Percentiles rank a stretch among this genome's conserved stretches.
Evolutionary conservation across 2,113 vertebrate species (phyloP).

Genomic region (Pycnonotus jocosus): DNA sequence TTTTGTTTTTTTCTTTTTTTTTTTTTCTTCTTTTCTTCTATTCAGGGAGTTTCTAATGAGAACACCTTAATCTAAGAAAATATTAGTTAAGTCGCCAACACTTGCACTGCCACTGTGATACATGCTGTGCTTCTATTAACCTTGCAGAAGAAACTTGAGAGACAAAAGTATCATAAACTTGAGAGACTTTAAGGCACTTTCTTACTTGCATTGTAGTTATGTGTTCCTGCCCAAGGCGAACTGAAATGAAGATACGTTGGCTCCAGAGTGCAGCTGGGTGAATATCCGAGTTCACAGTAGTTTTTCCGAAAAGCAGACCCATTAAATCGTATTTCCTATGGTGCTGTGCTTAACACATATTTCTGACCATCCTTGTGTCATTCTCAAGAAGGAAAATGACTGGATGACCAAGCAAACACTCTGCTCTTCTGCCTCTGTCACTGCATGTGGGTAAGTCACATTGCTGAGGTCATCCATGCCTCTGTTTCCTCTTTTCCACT

Average conservation of each 20-base stretch:
- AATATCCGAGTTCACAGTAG: background rate
- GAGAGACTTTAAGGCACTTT: background rate
- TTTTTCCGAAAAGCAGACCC: background rate
- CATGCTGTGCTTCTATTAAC: background rate
- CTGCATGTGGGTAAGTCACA: background rate
- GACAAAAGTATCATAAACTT: background rate
- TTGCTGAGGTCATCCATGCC: background rate
- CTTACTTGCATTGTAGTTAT: background rate
- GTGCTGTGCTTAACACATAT: fast-evolving
- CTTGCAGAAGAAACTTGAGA: background rate
- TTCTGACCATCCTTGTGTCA: background rate
- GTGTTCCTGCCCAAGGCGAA: background rate
- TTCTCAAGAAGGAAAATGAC: background rate
- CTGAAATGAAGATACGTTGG: background rate
- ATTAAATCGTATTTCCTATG: background rate
- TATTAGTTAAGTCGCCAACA: background rate
- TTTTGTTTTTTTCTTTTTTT: background rate
- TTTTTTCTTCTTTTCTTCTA: no score
- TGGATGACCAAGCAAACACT: background rate
- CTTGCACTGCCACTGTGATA: background rate
- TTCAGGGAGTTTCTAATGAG: background rate
- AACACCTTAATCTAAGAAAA: background rate
- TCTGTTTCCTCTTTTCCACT: background rate
- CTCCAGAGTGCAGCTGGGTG: background rate
- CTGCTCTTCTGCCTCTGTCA: background rate